Percentiles rank a stretch among this genome's conserved stretches.
Evolutionary conservation across 1,140 invertebrate genomes (phyloP).

Genomic region (Teleogryllus occipitalis): DNA sequence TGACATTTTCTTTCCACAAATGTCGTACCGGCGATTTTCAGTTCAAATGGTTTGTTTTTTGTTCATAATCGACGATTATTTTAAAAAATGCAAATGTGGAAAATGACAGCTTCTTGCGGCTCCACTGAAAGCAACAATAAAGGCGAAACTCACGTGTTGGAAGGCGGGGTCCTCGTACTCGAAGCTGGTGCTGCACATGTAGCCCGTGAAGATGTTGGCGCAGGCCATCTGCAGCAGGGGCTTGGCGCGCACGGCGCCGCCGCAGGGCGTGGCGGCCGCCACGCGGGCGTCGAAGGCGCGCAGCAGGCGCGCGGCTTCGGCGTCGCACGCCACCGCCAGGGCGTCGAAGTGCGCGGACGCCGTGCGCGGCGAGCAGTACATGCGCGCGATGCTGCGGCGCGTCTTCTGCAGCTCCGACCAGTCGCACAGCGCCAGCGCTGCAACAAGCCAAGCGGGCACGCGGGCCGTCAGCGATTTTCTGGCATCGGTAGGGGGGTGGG

Average conservation of each 20-base stretch:
- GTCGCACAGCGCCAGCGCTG: constrained; percentile 77
- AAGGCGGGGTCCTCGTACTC: constrained; percentile 56
- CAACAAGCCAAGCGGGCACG: constrained; percentile 32
- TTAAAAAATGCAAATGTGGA: too few relatives aligned
- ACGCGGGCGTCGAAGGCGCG: constrained; percentile 25
- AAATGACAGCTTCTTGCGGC: too few relatives aligned
- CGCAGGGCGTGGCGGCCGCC: constrained; percentile 31
- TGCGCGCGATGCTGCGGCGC: constrained; percentile 64
- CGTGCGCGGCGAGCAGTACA: constrained; percentile 66
- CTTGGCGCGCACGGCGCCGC: constrained; percentile 41
- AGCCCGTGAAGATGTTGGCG: constrained; percentile 75
- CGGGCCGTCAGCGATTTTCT: too few relatives aligned
- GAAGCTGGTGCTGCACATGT: constrained; percentile 73
- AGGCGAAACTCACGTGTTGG: constrained; percentile 30
- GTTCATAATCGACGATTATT: too few relatives aligned
- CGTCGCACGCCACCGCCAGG: constrained; percentile 28
- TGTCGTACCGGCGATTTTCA: too few relatives aligned
- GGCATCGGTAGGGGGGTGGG: too few relatives aligned
- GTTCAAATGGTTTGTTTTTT: too few relatives aligned
- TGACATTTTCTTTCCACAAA: too few relatives aligned
- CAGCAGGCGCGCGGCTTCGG: constrained; percentile 26
- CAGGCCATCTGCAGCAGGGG: constrained; percentile 56
- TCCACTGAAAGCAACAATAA: not conserved
- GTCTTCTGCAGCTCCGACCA: constrained; percentile 75
- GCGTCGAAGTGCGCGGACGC: constrained; percentile 51